Percentiles rank a stretch among this genome's conserved stretches.
phyloP scores from a whole-genome alignment of 2,113 vertebrate genomes.

The Macheiramphus alcinus region DNA sequence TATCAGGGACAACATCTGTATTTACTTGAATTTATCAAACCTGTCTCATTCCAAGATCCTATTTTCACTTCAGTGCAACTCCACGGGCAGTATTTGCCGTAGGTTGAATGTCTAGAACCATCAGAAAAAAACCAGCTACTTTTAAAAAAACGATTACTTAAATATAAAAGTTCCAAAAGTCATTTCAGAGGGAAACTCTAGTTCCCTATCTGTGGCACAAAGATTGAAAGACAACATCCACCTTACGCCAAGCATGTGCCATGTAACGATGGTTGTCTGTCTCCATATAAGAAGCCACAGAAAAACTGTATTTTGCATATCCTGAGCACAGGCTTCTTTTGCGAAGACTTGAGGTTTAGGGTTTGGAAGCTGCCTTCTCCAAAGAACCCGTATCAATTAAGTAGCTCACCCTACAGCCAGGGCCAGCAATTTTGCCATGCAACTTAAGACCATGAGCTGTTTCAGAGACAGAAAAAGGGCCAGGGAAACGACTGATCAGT shows the following conservation, averaged over 20 bases:
- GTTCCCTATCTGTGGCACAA: not conserved
- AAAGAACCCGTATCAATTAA: not conserved
- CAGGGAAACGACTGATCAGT: not conserved
- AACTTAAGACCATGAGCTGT: not conserved
- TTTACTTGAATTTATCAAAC: not conserved
- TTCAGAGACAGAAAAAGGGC: not conserved
- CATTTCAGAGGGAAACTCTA: not conserved
- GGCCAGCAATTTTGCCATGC: not conserved
- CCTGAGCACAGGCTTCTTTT: not conserved
- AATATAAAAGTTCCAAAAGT: not conserved
- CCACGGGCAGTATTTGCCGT: not conserved
- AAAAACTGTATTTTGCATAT: not conserved
- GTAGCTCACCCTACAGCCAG: not conserved
- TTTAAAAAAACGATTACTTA: not conserved
- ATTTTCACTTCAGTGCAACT: not conserved
- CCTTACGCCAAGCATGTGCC: not conserved
- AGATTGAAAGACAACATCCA: not conserved
- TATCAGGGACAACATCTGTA: not conserved
- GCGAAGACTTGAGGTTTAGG: not conserved
- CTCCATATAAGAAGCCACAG: not conserved
- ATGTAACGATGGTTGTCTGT: not conserved
- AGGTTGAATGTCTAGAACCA: not conserved
- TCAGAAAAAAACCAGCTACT: not conserved
- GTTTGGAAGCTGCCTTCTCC: not conserved
- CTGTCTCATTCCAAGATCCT: not conserved